These are phyloP conservation scores for Aphelenchoides besseyi DNA, from an alignment of 1,140 invertebrate genomes.

Conservation along the genomic window DNA sequence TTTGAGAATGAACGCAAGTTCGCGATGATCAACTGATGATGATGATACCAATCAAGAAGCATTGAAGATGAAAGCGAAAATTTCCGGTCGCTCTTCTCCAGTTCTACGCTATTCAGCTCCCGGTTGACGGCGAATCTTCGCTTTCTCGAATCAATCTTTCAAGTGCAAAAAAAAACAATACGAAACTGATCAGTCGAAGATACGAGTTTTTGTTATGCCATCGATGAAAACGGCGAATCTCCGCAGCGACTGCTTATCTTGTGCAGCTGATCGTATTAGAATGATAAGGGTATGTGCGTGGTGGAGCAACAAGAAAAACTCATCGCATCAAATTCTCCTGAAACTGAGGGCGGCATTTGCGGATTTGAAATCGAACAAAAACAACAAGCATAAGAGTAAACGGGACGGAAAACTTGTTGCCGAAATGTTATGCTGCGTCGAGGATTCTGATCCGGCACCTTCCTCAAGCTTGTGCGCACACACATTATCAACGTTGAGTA, in stretches of 20 bases:
- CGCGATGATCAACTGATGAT: too few species aligned
- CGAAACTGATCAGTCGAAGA: not conserved
- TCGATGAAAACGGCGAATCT: not conserved
- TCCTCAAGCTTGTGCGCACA: too few species aligned
- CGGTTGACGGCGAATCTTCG: slow-evolving; percentile 4
- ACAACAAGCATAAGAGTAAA: not conserved
- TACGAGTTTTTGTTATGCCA: not conserved
- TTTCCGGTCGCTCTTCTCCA: not conserved
- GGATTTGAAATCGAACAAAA: not conserved
- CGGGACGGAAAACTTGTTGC: not conserved
- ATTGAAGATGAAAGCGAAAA: not conserved
- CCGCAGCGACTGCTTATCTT: not conserved
- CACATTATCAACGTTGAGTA: too few species aligned
- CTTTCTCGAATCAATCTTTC: not conserved
- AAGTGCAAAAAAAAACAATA: not conserved
- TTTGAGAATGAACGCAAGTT: too few species aligned
- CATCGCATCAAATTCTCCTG: not conserved
- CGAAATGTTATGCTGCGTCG: slow-evolving; percentile 1
- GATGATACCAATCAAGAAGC: too few species aligned
- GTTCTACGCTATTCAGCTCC: too few species aligned
- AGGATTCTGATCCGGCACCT: not conserved
- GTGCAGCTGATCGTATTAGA: not conserved
- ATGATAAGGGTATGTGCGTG: not conserved
- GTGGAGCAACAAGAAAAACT: slow-evolving; percentile 3
- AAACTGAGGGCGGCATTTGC: not conserved